Evolutionary conservation across 2,888 invertebrate genomes (phyloP), one percentile per base, ranked within the genome.

Genomic region (Synergus gifuensis): DNA sequence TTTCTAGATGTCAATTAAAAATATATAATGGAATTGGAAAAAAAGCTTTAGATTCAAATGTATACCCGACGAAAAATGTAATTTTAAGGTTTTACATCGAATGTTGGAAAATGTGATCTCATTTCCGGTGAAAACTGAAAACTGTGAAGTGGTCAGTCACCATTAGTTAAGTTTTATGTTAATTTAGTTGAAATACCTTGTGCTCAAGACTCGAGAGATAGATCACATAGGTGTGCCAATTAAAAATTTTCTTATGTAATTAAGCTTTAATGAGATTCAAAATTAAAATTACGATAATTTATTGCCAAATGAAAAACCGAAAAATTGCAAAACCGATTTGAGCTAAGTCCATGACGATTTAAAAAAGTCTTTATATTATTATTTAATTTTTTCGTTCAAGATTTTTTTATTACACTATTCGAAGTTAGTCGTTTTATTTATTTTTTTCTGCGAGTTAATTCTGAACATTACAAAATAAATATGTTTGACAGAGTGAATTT

Each of bases 401-500:
- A n/a, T n/a, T 5, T 54, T 54, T n/a, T n/a, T n/a, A 54, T n/a
- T 54, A 16, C 7, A n/a, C 54, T 54, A 16, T n/a, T 54, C 1
- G 40, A 66, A 42, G 11, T 12, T 64, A 42, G 4, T 44, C 44
- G 22, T 67, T 67, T 46, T 67, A 14, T 46, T 67, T 22, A 14
- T 67, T 44, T 54, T 54, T 16, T 54, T 9, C 11, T 1, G 8
- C 5, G 12, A 44, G 46, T 67, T 46, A 67, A 28, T 46, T 46
- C 67, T 67, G 67, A 46, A 67, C 46, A 67, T 67, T 46, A 67
- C 46, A 46, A 46, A 67, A 67, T 46, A 69, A 69, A 69, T 46
- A 49, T 69, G 46, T 28, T 66, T 66, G 9, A 14, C 69, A 46
- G 69, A 28, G 46, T 69, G 49, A 46, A 22, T 28, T 69, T 66